A percentile compares a stretch with the other conserved stretches of the same genome.
These are phyloP conservation scores for Ptyas mucosa DNA, from an alignment of 2,113 vertebrate genomes.

Conservation along the genomic window DNA sequence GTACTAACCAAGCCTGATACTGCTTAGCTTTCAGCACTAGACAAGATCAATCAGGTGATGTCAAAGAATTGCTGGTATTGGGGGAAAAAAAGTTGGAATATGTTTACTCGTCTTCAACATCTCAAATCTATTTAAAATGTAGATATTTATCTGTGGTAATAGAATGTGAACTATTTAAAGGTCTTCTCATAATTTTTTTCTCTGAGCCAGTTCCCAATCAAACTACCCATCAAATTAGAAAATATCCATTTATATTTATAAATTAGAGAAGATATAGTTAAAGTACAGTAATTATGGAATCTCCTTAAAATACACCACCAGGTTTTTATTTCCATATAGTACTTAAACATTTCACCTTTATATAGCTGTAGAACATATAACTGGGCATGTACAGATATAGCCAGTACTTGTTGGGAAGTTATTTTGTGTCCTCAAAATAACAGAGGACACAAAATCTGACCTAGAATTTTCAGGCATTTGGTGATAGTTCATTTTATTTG, in stretches of 20 bases:
- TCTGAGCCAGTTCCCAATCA: background rate
- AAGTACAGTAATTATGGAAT: background rate
- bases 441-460: no score
- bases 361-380: background rate
- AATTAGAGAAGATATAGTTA: background rate
- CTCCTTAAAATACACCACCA: background rate
- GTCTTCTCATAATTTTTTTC: background rate
- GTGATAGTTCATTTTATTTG: background rate
- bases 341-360: background rate
- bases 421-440: background rate
- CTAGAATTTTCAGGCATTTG: background rate
- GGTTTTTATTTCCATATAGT: background rate
- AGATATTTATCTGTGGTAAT: background rate
- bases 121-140: background rate
- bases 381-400: background rate
- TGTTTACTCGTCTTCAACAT: background rate
- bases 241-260: background rate
- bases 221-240: background rate
- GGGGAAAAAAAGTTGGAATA: background rate
- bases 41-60: background rate
- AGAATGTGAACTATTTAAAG: background rate
- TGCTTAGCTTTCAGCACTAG: background rate
- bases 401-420: background rate
- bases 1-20: background rate
- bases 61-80: background rate